Conservation (phyloP, 2,797 vertebrate genomes). For the Allobates femoralis region DNA sequence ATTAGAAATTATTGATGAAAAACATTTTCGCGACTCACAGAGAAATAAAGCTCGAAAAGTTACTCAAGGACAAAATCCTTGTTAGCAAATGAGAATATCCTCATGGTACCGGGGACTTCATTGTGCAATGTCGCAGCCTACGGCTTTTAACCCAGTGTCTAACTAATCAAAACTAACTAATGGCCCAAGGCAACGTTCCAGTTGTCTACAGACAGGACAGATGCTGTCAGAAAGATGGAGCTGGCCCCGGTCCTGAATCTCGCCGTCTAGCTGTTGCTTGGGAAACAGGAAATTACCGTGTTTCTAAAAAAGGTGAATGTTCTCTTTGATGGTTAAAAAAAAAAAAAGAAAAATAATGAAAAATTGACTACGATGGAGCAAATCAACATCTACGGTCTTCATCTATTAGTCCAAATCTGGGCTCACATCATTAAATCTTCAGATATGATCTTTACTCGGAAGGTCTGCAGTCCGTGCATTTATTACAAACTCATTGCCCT, state of each 20-base stretch:
- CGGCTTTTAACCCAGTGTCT: constrained; percentile 61
- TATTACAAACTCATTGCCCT: too few relatives aligned
- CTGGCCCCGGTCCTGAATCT: constrained; percentile 59
- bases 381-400: background rate
- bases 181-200: constrained; percentile 59
- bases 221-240: constrained; percentile 55
- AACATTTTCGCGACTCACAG: constrained; percentile 12
- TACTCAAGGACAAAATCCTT: constrained; percentile 60
- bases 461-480: background rate
- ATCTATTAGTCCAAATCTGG: background rate
- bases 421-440: background rate
- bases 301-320: constrained; percentile 37
- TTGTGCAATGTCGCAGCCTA: constrained; percentile 55
- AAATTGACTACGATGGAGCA: background rate
- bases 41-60: constrained; percentile 37
- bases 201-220: constrained; percentile 60
- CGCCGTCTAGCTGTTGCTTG: constrained; percentile 36
- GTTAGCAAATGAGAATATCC: constrained; percentile 56
- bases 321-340: constrained; percentile 14
- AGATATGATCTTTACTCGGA: background rate
- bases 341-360: background rate
- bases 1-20: constrained; percentile 32
- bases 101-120: constrained; percentile 45
- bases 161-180: constrained; percentile 63
- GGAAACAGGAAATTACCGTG: constrained; percentile 41